A percentile compares a stretch with the other conserved stretches of the same genome.
Conservation (phyloP, 2,797 vertebrate genomes). For the Sebastes oblongus region DNA sequence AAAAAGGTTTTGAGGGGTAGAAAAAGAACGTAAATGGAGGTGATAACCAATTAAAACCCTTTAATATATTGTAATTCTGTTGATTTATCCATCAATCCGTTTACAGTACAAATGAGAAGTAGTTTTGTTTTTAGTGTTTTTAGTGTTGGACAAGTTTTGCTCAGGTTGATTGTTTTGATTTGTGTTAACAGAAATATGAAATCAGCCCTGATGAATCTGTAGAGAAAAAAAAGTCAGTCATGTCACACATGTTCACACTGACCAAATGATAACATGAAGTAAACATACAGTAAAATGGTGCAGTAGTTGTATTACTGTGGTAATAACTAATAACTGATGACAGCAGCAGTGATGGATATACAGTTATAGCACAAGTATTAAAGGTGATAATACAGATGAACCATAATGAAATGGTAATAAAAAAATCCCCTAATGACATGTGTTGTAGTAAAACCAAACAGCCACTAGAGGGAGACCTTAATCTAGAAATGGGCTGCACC, state of each 20-base stretch:
- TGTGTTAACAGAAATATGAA: neutral
- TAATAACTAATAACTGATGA: neutral
- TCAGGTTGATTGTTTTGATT: no score
- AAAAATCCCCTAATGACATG: neutral
- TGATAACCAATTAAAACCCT: neutral
- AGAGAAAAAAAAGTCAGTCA: neutral
- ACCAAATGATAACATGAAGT: neutral
- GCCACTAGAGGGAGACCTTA: slow-evolving; percentile 45
- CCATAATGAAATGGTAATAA: no score
- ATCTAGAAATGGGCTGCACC: neutral
- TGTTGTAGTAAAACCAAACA: slow-evolving; percentile 7
- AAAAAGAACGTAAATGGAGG: neutral
- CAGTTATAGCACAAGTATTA: neutral
- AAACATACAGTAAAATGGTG: no score
- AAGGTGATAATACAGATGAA: no score
- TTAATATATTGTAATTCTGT: neutral
- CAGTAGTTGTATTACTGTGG: neutral
- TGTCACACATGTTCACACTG: neutral
- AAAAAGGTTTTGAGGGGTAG: neutral
- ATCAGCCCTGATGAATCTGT: neutral
- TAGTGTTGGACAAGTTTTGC: neutral
- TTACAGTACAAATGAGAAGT: neutral
- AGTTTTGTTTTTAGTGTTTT: neutral
- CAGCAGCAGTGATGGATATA: neutral
- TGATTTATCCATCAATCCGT: neutral